phyloP scores from a whole-genome alignment of 2,888 invertebrate genomes.

The Reticulitermes lucifugus region DNA sequence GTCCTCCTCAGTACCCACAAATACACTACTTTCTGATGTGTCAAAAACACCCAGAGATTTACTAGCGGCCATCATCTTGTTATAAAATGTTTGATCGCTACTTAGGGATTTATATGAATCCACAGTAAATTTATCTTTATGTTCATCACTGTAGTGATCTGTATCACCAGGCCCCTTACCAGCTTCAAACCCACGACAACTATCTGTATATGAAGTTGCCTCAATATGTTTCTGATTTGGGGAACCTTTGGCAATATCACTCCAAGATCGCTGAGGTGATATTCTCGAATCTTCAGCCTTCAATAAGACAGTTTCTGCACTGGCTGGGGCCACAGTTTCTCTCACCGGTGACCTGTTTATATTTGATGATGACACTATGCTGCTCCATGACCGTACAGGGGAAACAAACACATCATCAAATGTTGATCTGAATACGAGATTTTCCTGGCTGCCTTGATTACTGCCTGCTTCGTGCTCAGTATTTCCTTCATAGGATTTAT shows the following conservation, averaged over 20 bases:
- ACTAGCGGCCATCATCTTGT: neutral
- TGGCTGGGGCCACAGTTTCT: neutral
- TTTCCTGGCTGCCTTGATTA: constrained; percentile 10
- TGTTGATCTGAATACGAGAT: neutral
- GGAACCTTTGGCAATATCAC: neutral
- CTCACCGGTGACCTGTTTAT: neutral
- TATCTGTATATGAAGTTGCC: neutral
- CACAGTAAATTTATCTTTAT: neutral
- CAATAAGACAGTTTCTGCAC: neutral
- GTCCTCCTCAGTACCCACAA: neutral
- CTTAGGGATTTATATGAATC: neutral
- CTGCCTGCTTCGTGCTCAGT: neutral
- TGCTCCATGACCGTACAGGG: constrained; percentile 39
- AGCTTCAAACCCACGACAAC: neutral
- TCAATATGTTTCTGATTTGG: neutral
- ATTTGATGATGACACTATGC: constrained; percentile 29
- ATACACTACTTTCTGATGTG: neutral
- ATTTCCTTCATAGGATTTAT: neutral
- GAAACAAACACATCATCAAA: constrained; percentile 7
- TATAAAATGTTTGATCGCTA: neutral
- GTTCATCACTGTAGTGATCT: constrained; percentile 34
- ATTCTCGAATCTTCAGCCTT: neutral
- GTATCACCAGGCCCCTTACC: neutral
- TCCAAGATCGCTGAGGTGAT: constrained; percentile 1
- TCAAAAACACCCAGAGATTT: neutral